These are phyloP conservation scores for Kuschelorhynchus macadamiae DNA, from an alignment of 2,888 invertebrate genomes.

Conservation along the genomic window DNA sequence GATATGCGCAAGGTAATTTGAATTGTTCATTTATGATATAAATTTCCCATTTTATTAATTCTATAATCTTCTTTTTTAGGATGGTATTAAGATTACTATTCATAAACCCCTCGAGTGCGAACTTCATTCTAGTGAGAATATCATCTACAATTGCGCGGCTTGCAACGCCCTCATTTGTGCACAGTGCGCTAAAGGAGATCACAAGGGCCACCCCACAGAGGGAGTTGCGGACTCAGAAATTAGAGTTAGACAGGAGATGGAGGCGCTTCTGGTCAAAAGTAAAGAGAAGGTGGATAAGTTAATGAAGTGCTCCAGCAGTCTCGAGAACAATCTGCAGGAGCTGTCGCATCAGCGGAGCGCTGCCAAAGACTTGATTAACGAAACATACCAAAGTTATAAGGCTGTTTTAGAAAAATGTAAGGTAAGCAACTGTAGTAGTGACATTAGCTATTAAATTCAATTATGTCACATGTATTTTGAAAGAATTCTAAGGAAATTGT, in stretches of 20 bases:
- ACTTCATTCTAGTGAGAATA: conserved; percentile 84
- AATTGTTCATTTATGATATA: too few species aligned
- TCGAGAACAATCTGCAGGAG: conserved; percentile 87
- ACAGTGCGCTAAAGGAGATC: conserved; percentile 87
- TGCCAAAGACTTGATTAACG: conserved; percentile 85
- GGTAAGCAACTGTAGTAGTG: conserved; percentile 26
- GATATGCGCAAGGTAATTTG: conserved; percentile 78
- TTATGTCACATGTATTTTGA: too few species aligned
- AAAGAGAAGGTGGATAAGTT: conserved; percentile 83
- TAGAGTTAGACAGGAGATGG: conserved; percentile 83
- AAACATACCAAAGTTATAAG: conserved; percentile 85
- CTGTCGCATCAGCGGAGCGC: conserved; percentile 89
- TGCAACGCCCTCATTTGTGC: conserved; percentile 91
- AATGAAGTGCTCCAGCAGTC: conserved; percentile 80
- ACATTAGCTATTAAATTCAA: too few species aligned
- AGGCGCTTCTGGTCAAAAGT: conserved; percentile 81
- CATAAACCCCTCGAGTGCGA: conserved; percentile 92
- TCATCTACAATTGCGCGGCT: conserved; percentile 88
- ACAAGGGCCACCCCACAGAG: conserved; percentile 90
- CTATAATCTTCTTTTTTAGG: conserved; percentile 46
- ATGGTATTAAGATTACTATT: conserved; percentile 84
- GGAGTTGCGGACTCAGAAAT: conserved; percentile 83
- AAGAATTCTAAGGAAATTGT: too few species aligned
- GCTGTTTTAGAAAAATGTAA: conserved; percentile 83
- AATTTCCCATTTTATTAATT: conserved; percentile 6